phyloP scores from a whole-genome alignment of 30 jellyfish, hydroid and myxozoan species.

The Rhopilema esculentum region DNA sequence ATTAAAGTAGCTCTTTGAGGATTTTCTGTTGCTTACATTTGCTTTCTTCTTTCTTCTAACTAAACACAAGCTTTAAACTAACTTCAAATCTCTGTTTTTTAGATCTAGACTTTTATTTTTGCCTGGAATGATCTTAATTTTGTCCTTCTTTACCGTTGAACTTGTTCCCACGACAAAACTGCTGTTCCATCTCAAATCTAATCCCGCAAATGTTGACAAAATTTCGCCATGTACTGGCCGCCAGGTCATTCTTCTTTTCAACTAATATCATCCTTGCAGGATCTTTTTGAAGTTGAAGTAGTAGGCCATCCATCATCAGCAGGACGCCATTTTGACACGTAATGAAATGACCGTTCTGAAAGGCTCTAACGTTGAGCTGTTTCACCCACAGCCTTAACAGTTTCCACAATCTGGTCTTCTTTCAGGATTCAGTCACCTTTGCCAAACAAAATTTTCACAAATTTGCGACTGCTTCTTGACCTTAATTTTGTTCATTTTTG shows the following conservation, averaged over 20 bases:
- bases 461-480: too few species aligned
- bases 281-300: constrained; percentile 12
- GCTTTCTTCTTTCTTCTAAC: too few species aligned
- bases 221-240: neutral
- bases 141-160: neutral
- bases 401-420: neutral
- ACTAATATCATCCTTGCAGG: constrained; percentile 21
- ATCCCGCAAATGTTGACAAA: constrained; percentile 22
- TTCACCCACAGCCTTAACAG: constrained; percentile 11
- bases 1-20: too few species aligned
- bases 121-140: too few species aligned
- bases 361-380: constrained; percentile 7
- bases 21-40: too few species aligned
- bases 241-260: constrained; percentile 50
- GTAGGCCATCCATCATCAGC: constrained; percentile 55
- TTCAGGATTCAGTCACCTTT: neutral
- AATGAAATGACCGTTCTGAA: constrained; percentile 23
- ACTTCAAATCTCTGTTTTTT: too few species aligned
- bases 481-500: too few species aligned
- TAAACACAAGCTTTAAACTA: too few species aligned
- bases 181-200: constrained; percentile 4
- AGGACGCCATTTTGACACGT: constrained; percentile 45
- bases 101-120: too few species aligned
- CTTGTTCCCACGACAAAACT: constrained; percentile 16
- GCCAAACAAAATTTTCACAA: neutral